A percentile compares a stretch with the other conserved stretches of the same genome.
Evolutionary conservation across 2,113 vertebrate genomes (phyloP).

Genomic region (Psephotus haematonotus): DNA sequence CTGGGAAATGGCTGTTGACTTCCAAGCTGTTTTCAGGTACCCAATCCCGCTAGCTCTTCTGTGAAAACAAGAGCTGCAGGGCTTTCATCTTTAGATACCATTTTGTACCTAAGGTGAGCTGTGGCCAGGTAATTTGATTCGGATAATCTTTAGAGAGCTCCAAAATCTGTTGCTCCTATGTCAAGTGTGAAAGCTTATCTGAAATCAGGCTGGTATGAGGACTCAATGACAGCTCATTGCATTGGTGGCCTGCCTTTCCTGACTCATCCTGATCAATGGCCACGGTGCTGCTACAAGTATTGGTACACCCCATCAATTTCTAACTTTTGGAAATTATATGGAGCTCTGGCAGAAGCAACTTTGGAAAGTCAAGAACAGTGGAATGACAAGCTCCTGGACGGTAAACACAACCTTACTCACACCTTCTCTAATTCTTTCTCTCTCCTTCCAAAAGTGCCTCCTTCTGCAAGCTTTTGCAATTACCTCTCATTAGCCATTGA

Average conservation of each 20-base stretch:
- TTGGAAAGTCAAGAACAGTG: neutral
- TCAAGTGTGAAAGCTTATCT: neutral
- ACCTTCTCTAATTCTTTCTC: neutral
- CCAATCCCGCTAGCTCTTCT: neutral
- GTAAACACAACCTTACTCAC: neutral
- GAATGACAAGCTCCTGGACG: neutral
- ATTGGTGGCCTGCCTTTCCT: neutral
- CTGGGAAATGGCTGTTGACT: neutral
- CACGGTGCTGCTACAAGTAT: neutral
- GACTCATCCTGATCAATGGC: neutral
- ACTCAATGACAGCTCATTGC: neutral
- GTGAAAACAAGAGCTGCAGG: neutral
- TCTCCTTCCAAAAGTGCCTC: constrained; percentile 7
- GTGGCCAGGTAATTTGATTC: neutral
- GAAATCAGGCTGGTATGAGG: neutral
- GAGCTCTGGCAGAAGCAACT: neutral
- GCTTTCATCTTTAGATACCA: neutral
- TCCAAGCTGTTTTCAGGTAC: neutral
- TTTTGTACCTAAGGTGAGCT: neutral
- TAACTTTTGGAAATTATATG: neutral
- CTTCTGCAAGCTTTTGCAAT: neutral
- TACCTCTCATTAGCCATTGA: constrained; percentile 37
- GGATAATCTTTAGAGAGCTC: neutral
- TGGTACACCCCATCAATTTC: neutral
- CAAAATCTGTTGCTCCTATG: neutral